These are phyloP conservation scores for Rousettus leschenaultii DNA, from an alignment of 2,113 vertebrate genomes.

Conservation along the genomic window DNA sequence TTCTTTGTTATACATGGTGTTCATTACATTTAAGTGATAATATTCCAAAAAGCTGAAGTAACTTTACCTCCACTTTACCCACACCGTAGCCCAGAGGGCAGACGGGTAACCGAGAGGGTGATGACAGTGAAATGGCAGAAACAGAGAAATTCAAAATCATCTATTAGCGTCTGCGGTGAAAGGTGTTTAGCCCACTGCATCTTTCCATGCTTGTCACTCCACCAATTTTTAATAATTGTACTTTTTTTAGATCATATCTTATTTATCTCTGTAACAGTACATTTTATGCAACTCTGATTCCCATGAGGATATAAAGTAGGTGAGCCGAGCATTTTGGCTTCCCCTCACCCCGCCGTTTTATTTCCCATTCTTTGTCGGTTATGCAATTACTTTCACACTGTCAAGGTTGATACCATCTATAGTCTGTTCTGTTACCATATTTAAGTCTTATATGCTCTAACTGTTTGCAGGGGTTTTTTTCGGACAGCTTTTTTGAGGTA, in stretches of 20 bases:
- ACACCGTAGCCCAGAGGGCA: neutral
- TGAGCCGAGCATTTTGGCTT: neutral
- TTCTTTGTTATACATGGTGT: neutral
- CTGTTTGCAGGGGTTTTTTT: neutral
- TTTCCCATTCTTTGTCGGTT: neutral
- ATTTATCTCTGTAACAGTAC: neutral
- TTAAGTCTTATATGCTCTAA: neutral
- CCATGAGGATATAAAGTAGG: too few relatives aligned
- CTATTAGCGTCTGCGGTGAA: neutral
- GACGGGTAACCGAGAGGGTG: neutral
- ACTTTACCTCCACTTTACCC: neutral
- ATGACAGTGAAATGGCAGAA: neutral
- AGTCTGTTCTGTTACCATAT: neutral
- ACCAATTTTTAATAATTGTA: neutral
- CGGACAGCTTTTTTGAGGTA: neutral
- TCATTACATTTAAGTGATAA: neutral
- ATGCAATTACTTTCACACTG: neutral
- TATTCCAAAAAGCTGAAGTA: neutral
- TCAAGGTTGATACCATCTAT: neutral
- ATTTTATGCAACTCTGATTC: neutral
- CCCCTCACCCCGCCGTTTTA: neutral
- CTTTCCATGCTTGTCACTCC: too few relatives aligned
- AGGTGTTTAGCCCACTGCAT: neutral
- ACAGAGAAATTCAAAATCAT: neutral
- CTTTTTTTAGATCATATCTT: neutral